These are phyloP conservation scores for Melanotaenia parkinsoni DNA, from an alignment of 2,797 vertebrate genomes.

Conservation along the genomic window DNA sequence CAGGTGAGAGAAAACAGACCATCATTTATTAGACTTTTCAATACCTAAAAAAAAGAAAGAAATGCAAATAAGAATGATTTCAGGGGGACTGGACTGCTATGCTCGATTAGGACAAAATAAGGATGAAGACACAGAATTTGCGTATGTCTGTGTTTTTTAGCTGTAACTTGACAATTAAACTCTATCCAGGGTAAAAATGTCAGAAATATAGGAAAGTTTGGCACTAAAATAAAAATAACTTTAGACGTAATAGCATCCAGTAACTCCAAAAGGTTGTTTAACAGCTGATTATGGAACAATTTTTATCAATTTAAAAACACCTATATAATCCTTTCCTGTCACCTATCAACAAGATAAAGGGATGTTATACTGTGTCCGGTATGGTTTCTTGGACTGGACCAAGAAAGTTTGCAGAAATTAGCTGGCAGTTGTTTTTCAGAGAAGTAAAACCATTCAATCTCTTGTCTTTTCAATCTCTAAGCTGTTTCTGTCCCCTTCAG, in stretches of 20 bases:
- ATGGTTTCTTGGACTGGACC: background rate
- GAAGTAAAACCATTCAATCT: background rate
- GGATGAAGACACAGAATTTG: too few species aligned
- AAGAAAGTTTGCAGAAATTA: background rate
- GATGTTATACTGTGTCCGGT: background rate
- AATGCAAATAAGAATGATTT: conserved; percentile 1
- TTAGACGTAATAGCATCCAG: background rate
- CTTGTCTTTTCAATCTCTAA: background rate
- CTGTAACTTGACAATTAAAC: background rate
- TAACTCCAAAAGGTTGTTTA: background rate
- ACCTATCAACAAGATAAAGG: background rate
- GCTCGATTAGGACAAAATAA: conserved; percentile 1
- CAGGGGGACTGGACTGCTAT: background rate
- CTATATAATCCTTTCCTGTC: background rate
- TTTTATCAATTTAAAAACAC: background rate
- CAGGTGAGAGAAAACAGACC: background rate
- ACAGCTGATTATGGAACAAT: background rate
- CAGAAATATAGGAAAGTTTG: background rate
- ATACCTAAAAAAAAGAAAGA: too few species aligned
- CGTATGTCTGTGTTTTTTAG: background rate
- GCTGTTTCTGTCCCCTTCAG: background rate
- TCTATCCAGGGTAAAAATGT: background rate
- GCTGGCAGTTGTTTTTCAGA: background rate
- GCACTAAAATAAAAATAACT: background rate
- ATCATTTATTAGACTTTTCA: background rate